phyloP scores from a whole-genome alignment of 1,140 invertebrate genomes.

The Pseudomyrmex flavicornis region DNA sequence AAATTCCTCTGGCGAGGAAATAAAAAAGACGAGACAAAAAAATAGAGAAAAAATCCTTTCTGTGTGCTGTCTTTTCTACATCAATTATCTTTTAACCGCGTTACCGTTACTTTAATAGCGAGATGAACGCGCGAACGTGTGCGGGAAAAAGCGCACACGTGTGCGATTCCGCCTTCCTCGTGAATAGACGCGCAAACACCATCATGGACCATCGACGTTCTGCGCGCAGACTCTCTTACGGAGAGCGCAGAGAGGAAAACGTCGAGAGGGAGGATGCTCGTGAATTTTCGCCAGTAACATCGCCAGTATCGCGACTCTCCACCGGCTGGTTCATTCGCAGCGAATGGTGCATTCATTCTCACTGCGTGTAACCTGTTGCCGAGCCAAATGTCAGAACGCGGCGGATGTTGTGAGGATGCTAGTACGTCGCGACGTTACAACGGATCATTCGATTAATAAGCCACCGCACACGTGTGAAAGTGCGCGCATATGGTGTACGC shows the following conservation, averaged over 20 bases:
- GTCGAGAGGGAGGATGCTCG: constrained; percentile 61
- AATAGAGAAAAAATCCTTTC: too few species aligned
- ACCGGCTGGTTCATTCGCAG: neutral
- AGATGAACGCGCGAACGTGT: neutral
- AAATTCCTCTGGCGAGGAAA: too few species aligned
- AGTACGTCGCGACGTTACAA: neutral
- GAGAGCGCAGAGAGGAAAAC: constrained; percentile 13
- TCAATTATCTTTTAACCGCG: neutral
- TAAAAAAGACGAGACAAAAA: too few species aligned
- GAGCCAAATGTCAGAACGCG: neutral
- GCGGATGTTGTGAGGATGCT: constrained; percentile 18
- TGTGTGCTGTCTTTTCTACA: too few species aligned
- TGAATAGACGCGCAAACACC: neutral
- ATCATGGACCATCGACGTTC: constrained; percentile 26
- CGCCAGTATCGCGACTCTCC: constrained; percentile 43
- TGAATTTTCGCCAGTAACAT: constrained; percentile 73
- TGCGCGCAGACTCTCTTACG: constrained; percentile 18
- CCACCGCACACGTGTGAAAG: neutral
- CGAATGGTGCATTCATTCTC: neutral
- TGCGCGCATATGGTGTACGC: neutral
- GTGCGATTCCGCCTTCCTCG: neutral
- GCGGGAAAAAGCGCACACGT: too few species aligned
- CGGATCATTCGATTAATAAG: neutral
- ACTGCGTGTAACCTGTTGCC: constrained; percentile 10
- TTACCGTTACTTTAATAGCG: neutral